Evolutionary conservation across 2,113 vertebrate genomes (phyloP).

Genomic region (Perccottus glenii): DNA sequence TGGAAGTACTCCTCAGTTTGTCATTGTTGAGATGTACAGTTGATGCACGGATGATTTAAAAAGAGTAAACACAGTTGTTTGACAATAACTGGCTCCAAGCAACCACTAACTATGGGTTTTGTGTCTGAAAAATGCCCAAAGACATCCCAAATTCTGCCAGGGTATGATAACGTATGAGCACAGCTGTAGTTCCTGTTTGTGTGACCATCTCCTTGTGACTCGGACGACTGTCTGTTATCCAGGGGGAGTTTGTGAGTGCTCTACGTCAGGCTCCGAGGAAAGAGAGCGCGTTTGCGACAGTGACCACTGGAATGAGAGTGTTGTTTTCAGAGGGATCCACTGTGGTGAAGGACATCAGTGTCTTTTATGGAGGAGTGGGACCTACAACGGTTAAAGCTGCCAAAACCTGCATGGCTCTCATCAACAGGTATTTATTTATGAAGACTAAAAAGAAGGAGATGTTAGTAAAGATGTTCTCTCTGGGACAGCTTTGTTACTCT

Average conservation of each 20-base stretch:
- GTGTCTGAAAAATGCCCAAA: too few relatives aligned
- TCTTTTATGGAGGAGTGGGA: constrained; percentile 86
- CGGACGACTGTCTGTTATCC: constrained; percentile 8
- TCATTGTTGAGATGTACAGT: too few relatives aligned
- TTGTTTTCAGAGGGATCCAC: constrained; percentile 78
- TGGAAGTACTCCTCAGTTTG: too few relatives aligned
- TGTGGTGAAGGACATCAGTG: constrained; percentile 80
- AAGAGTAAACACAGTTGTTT: too few relatives aligned
- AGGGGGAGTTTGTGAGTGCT: constrained; percentile 87
- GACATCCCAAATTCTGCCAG: too few relatives aligned
- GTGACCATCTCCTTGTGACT: neutral
- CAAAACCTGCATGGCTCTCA: constrained; percentile 49
- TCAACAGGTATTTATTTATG: neutral
- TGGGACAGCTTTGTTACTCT: too few relatives aligned
- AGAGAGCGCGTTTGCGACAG: constrained; percentile 83
- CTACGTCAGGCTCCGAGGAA: constrained; percentile 88
- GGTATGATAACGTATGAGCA: too few relatives aligned
- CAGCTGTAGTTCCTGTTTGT: neutral
- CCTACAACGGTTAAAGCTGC: constrained; percentile 69
- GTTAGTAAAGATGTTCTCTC: too few relatives aligned
- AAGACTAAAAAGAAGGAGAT: neutral
- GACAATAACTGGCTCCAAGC: too few relatives aligned
- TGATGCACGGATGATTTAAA: too few relatives aligned
- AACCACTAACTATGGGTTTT: too few relatives aligned
- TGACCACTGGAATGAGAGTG: constrained; percentile 86